Evolutionary conservation across 2,797 vertebrate species (phyloP), one percentile per base, ranked within the genome.

Genomic region (Sebastes baramenuke): DNA sequence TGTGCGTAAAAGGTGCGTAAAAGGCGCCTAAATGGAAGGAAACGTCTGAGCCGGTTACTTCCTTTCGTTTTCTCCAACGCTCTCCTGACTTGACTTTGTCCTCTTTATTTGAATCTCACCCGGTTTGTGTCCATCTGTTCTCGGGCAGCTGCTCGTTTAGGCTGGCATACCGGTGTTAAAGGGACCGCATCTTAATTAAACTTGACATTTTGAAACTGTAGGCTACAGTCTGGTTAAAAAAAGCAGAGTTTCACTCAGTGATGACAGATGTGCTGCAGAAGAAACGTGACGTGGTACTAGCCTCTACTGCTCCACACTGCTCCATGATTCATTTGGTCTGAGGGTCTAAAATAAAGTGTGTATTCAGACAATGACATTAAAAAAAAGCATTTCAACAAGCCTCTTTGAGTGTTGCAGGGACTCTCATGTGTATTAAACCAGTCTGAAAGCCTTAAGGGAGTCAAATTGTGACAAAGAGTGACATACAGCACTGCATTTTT

Each of bases 91-190:
- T 42, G 38, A 42, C 38, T 42, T 42, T n/a, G 20, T 59, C 58
- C 30, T 42, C 8, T 0, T n/a, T 30, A 12, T 87, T 85, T 86
- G 72, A 84, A 85, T 77, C 67, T 46, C 74, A 56, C 27, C 67
- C 11, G 25, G 58, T 13, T 64, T 42, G 14, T 22, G 8, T 46
- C 68, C 67, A 36, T 38, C 68, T 67, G 77, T 67, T 11, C 16
- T 3, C 65, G 20, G 22, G n/a, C 68, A 68, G 67, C 74, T 49
- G 54, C 42, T 75, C 7, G 5, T 16, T 16, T 12, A 12, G 59
- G 22, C 59, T 4, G 34, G n/a, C 20, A 11, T 3, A 6, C 64
- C 72, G 42, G 46, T 8, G 83, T 83, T 85, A 83, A 82, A 84
- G 76, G 55, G 56, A 52, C 74, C 70, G 22, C 58, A 2, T 71